Evolutionary conservation across 2,888 invertebrate genomes (phyloP).

Genomic region (Melanchra persicariae): DNA sequence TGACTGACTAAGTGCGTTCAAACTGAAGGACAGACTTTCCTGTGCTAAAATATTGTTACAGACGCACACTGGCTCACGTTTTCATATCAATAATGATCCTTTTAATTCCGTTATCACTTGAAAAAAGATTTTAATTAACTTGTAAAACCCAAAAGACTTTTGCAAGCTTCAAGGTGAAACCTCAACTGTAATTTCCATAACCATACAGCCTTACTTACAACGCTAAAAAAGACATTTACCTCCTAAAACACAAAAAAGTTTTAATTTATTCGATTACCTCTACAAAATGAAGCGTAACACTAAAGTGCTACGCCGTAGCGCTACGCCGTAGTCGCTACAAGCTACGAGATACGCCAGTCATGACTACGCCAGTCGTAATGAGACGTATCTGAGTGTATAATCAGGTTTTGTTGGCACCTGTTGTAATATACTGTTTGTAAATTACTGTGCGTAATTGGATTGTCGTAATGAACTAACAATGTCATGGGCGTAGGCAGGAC

Average conservation of each 20-base stretch:
- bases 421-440: conserved; percentile 22
- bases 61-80: background rate
- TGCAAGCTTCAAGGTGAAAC: background rate
- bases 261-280: conserved; percentile 20
- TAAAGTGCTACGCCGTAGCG: conserved; percentile 41
- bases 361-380: conserved; percentile 10
- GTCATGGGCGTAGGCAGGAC: too few relatives aligned
- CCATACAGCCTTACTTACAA: background rate
- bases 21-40: background rate
- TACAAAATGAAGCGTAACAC: background rate
- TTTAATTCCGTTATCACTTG: too few relatives aligned
- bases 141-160: background rate
- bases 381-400: conserved; percentile 19
- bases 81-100: background rate
- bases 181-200: background rate
- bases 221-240: background rate
- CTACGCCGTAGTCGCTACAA: conserved; percentile 31
- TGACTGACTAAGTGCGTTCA: background rate
- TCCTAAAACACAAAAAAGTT: conserved; percentile 5
- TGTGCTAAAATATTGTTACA: background rate
- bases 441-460: conserved; percentile 26
- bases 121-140: too few relatives aligned
- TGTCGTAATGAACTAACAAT: conserved; percentile 18
- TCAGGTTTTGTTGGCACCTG: conserved; percentile 25
- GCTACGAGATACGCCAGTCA: conserved; percentile 33